Evolutionary conservation across 2,113 vertebrate species (phyloP).

Genomic region (Callorhinus ursinus): DNA sequence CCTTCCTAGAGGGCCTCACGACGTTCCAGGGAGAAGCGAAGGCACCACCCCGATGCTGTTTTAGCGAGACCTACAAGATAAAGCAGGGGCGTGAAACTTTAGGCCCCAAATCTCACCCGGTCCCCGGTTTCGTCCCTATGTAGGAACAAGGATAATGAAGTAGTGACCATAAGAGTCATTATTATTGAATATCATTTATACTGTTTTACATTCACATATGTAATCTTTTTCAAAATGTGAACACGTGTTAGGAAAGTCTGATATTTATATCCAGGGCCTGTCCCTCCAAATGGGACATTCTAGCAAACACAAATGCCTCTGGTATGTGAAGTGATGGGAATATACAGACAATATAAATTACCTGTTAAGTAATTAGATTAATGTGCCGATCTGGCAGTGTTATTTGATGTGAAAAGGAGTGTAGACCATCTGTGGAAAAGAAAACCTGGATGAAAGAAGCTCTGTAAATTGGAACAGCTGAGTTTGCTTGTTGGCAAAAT

Average conservation of each 20-base stretch:
- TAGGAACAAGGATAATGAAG: neutral
- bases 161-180: neutral
- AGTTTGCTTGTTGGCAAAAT: slow-evolving; percentile 45
- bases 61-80: neutral
- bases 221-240: neutral
- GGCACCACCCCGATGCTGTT: neutral
- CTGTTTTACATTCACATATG: neutral
- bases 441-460: slow-evolving; percentile 7
- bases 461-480: slow-evolving; percentile 12
- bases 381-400: neutral
- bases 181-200: neutral
- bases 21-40: neutral
- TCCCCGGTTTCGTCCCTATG: neutral
- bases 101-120: neutral
- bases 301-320: neutral
- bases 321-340: neutral
- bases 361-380: neutral
- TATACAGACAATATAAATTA: neutral
- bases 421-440: neutral
- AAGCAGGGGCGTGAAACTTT: neutral
- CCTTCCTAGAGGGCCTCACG: neutral
- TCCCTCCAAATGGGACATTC: neutral
- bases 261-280: neutral
- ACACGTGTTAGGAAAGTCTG: neutral
- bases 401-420: neutral